phyloP scores from a whole-genome alignment of 2,888 invertebrate genomes.

The Drosophila formosana region DNA sequence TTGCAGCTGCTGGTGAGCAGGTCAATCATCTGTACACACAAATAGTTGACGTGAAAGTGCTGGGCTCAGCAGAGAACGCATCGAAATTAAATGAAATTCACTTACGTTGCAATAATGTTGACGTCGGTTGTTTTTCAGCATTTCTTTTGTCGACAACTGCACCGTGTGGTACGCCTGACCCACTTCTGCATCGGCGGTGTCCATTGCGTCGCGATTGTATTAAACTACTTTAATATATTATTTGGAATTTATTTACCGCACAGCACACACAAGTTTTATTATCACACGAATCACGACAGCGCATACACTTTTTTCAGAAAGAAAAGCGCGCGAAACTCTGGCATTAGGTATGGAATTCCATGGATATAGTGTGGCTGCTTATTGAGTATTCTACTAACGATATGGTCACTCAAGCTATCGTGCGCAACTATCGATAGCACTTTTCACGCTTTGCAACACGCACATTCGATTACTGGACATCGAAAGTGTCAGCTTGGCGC shows the following conservation, averaged over 20 bases:
- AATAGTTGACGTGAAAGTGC: constrained; percentile 26
- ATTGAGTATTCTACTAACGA: not conserved
- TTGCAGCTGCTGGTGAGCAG: constrained; percentile 84
- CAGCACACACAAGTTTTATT: constrained; percentile 17
- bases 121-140: constrained; percentile 82
- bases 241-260: not conserved
- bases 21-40: constrained; percentile 83
- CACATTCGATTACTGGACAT: not conserved
- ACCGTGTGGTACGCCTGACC: constrained; percentile 82
- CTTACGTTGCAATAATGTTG: constrained; percentile 84
- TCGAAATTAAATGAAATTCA: constrained; percentile 21
- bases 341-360: not conserved
- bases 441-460: constrained; percentile 18
- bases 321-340: constrained; percentile 67
- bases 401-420: not conserved
- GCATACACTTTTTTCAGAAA: constrained; percentile 40
- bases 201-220: constrained; percentile 59
- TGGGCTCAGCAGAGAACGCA: constrained; percentile 16
- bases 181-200: constrained; percentile 70
- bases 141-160: constrained; percentile 83
- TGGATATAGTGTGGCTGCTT: not conserved
- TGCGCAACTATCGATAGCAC: constrained; percentile 24
- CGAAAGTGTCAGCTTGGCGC: not conserved
- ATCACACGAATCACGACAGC: constrained; percentile 7
- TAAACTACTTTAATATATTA: not conserved